A percentile compares a stretch with the other conserved stretches of the same genome.
phyloP scores from a whole-genome alignment of 2,797 vertebrate species.

The Perodicticus potto region DNA sequence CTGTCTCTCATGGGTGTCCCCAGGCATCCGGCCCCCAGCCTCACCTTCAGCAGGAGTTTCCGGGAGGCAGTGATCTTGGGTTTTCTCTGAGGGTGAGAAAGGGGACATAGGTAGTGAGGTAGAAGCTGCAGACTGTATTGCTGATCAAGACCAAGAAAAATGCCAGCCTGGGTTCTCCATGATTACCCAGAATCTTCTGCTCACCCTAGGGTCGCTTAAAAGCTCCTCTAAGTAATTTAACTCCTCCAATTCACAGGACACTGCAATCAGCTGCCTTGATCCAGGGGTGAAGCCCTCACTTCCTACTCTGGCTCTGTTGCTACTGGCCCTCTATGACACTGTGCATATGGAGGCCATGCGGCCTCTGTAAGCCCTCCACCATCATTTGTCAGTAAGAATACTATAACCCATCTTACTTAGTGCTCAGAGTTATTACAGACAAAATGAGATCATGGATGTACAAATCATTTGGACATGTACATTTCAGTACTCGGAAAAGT shows the following conservation, averaged over 20 bases:
- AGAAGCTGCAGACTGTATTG: neutral
- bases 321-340: neutral
- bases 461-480: fast-evolving
- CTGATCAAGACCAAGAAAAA: neutral
- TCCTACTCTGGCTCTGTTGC: neutral
- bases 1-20: neutral
- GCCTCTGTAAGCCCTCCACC: neutral
- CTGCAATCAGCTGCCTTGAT: neutral
- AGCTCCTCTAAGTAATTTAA: neutral
- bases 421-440: neutral
- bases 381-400: neutral
- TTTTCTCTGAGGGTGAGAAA: conserved; percentile 92
- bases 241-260: neutral
- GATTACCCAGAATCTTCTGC: neutral
- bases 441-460: neutral
- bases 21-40: conserved; percentile 67
- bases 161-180: neutral
- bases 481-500: neutral
- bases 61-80: conserved; percentile 98
- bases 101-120: neutral
- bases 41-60: conserved; percentile 97
- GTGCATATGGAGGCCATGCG: fast-evolving
- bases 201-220: neutral
- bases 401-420: neutral
- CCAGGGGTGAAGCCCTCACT: neutral